Conservation (phyloP, 1,140 invertebrate species). For the Cyrtorhinus lividipennis region DNA sequence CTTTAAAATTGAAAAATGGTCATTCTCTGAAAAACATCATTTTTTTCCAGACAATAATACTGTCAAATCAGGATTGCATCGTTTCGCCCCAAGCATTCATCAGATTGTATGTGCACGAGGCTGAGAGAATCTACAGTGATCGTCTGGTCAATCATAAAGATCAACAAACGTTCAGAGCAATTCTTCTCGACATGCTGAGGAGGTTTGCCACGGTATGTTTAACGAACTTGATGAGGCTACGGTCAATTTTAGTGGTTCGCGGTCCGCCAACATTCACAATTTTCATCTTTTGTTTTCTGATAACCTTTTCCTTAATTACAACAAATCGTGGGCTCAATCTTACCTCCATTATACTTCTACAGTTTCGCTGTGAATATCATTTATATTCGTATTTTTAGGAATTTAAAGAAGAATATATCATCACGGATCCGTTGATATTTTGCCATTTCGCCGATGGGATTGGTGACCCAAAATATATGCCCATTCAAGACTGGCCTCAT, state of each 20-base stretch:
- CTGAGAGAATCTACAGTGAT: constrained; percentile 75
- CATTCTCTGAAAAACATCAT: no score
- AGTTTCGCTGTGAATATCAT: no score
- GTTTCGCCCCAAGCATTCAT: constrained; percentile 52
- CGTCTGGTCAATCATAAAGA: constrained; percentile 61
- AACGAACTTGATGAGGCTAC: no score
- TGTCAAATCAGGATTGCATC: constrained; percentile 42
- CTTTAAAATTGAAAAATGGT: no score
- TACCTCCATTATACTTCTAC: no score
- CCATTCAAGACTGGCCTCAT: constrained; percentile 51
- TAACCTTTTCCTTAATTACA: not conserved
- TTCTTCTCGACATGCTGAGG: constrained; percentile 59
- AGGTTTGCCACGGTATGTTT: constrained; percentile 66
- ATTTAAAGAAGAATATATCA: constrained; percentile 45
- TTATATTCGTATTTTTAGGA: constrained; percentile 33
- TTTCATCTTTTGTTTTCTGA: not conserved
- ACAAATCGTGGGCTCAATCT: no score
- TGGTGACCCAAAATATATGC: constrained; percentile 81
- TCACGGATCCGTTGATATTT: constrained; percentile 60
- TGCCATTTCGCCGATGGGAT: constrained; percentile 84
- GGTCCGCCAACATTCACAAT: not conserved
- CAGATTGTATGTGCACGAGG: constrained; percentile 78
- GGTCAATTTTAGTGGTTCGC: no score
- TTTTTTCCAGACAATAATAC: constrained; percentile 17
- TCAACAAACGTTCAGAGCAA: constrained; percentile 55